Evolutionary conservation across 2,797 vertebrate genomes (phyloP), one percentile per base, ranked within the genome.

Genomic region (Merluccius polli): DNA sequence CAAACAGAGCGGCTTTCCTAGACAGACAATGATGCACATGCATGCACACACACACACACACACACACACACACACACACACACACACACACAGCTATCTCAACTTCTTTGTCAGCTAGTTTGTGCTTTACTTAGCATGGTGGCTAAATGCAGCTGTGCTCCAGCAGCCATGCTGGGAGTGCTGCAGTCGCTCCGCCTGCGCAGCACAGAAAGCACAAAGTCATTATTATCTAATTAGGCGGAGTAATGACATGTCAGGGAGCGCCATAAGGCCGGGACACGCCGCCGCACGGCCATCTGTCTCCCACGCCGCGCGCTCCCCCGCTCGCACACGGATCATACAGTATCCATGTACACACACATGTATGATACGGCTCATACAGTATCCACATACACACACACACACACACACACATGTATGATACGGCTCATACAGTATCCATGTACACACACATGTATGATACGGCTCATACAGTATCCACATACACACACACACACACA

Each of bases 161-260:
- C 44, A 52, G 44, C 44, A 52, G 44, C 44, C 44, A 52, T 52
- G 79, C 79, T 78, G 82, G 71, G 15, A 73, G 63, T 29, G 29
- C 81, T 80, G 85, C 83, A 89, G 87, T 87, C 82, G 86, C 83
- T 76, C 82, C 87, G 82, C 75, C 85, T 87, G 87, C 91, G 52
- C 65, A 16, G 65, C 65, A 92, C 88, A 86, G 91, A 90, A 93
- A 87, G 87, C 79, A 77, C 89, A 88, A 77, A 91, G 87, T 92
- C 92, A 92, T 94, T 93, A 93, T 94, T 93, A 93, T 93, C 88
- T 92, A 93, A 93, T 94, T 93, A 93, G 92, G 84, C 83, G 85
- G 84, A 91, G 85, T 92, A 93, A 93, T 93, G 90, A 89, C 75
- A 78, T 89, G 52, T 59, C 52, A 84, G 87, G 83, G 81, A 78